These are phyloP conservation scores for Cyclophora albipunctata DNA, from an alignment of 2,888 invertebrate genomes.

Conservation along the genomic window DNA sequence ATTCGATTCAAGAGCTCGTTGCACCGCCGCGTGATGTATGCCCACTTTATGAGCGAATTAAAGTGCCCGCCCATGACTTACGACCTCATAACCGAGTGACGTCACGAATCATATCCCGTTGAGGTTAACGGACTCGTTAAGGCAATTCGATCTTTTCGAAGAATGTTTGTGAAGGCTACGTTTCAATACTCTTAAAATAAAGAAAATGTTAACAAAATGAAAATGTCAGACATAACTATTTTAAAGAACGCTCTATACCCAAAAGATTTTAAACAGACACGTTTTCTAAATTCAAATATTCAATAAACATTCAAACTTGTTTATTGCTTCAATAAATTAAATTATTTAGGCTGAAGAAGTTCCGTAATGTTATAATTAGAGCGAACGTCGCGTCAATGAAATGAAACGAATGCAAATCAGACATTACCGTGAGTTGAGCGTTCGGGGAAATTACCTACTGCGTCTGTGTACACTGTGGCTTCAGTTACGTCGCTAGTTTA, in stretches of 20 bases:
- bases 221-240: too few species aligned
- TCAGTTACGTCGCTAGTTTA: constrained; percentile 2
- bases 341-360: constrained; percentile 16
- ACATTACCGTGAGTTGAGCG: constrained; percentile 15
- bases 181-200: too few species aligned
- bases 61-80: constrained; percentile 45
- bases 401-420: constrained; percentile 28
- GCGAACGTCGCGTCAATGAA: not conserved
- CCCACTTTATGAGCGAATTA: constrained; percentile 49
- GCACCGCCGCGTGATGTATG: constrained; percentile 40
- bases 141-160: too few species aligned
- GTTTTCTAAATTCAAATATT: too few species aligned
- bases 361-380: not conserved
- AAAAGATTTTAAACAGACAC: too few species aligned
- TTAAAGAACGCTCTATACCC: too few species aligned
- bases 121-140: too few species aligned
- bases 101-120: constrained; percentile 7
- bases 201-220: too few species aligned
- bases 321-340: constrained; percentile 9
- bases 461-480: constrained; percentile 1
- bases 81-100: constrained; percentile 36
- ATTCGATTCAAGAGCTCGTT: constrained; percentile 35
- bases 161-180: not conserved
- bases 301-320: not conserved
- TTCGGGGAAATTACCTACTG: constrained; percentile 12